Evolutionary conservation across 1,140 invertebrate species (phyloP), one percentile per base, ranked within the genome.

Genomic region (Mercenaria mercenaria): DNA sequence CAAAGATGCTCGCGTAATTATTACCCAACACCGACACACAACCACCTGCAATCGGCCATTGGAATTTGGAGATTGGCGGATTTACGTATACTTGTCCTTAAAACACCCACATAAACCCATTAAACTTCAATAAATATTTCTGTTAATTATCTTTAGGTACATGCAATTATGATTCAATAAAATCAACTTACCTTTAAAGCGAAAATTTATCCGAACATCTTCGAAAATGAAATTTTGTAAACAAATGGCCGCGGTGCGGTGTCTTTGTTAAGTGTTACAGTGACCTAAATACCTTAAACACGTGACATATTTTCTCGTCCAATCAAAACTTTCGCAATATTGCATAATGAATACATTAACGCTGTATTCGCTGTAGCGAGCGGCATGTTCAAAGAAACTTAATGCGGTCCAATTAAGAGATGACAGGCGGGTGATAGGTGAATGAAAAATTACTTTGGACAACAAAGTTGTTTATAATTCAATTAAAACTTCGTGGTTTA

Each of bases 221-320:
- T 88, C 86, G 86, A 88, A 88, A 88, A 56, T 88, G 59, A 79
- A 88, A 81, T 47, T 47, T 67, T 81, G 86, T 88, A 88, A 88
- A 88, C 86, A 88, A 88, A 88, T 88, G 86, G 86, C 86, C 86
- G 77, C 76, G 26, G 76, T 41, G 86, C 86, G 86, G 52, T 47
- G 86, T 88, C 86, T 88, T 88, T 88, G 86, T 88, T 88, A 88
- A 88, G 77, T 88, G 86, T 88, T 81, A 88, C 86, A 88, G 37
- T 88, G 86, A 88, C 86, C 86, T 81, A 88, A 69, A 88, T 88
- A 81, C 74, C 86, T 88, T 64, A 79, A 88, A 72, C 86, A 88
- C 86, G 86, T 88, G 86, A 88, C 86, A 88, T 67, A 88, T 69
- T 47, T 88, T 69, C 43, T 79, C 76, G 76, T 41, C 86, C 86